Evolutionary conservation across 2,888 invertebrate species (phyloP), one percentile per base, ranked within the genome.

Genomic region (Aromia moschata): DNA sequence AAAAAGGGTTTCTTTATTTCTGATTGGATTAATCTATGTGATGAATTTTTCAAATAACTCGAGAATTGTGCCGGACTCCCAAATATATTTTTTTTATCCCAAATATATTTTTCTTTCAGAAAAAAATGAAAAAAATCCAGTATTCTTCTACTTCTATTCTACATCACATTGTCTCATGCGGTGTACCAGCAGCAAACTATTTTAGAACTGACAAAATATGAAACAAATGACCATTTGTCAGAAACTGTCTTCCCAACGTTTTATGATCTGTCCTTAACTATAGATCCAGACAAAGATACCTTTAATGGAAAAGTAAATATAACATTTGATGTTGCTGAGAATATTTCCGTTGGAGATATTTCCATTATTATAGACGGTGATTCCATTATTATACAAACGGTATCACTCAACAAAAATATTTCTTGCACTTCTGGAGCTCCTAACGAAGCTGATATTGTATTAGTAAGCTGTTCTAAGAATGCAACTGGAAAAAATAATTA

Each of bases 291-390:
- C 10, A 17, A 16, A 10, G 17, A 46, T 17, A n/a, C 2, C 1
- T 46, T 17, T 11, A 46, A 1, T 11, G 46, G 46, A 17, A 33
- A 12, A n/a, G 33, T 33, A 33, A 46, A 33, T 15, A 46, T 46
- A 11, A 33, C 46, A 1, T 36, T 46, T 17, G 14, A 36, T 10
- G 25, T 45, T 5, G 10, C 31, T 2, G 9, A 25, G 11, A 20
- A 45, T 7, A 14, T 11, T 4, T 9, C 14, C 2, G 15, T 30
- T 2, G 9, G 31, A 7, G 7, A 11, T 1, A 45, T 45, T 15
- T 45, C 12, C 10, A 18, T 45, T 14, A 25, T 30, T n/a, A 9
- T 18, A 25, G 45, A 45, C 9, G 1, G 11, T 2, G 5, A 25
- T 9, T 45, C 4, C n/a, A 14, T 45, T 18, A 14, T 12, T 4